Conservation (phyloP, 2,888 invertebrate genomes). For the Melanostoma mellinum region DNA sequence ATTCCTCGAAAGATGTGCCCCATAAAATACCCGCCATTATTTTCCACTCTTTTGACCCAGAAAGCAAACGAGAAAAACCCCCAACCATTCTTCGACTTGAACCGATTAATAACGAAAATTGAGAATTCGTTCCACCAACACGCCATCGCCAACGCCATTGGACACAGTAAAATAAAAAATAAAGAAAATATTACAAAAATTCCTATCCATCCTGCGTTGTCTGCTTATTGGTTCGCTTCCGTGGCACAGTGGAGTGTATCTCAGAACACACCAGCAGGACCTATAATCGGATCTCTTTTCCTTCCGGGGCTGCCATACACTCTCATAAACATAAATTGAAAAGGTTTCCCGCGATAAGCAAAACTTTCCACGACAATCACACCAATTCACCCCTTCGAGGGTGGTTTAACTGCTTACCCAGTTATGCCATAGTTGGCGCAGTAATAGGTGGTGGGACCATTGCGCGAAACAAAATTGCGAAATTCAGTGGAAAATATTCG, state of each 20-base stretch:
- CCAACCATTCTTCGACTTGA: conserved; percentile 27
- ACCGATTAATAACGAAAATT: conserved; percentile 66
- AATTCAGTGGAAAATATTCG: conserved; percentile 71
- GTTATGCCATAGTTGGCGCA: conserved; percentile 10
- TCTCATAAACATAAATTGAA: conserved; percentile 73
- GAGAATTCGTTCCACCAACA: conserved; percentile 53
- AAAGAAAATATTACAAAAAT: neutral
- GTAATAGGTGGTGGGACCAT: conserved; percentile 22
- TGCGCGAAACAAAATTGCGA: conserved; percentile 56
- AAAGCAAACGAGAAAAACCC: neutral
- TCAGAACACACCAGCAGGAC: conserved; percentile 51
- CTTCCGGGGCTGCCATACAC: conserved; percentile 60
- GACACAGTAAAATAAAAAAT: neutral
- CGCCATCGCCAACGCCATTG: conserved; percentile 17
- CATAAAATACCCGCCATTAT: conserved; percentile 26
- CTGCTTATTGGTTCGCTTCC: conserved; percentile 26
- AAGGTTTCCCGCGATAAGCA: conserved; percentile 66
- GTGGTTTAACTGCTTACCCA: conserved; percentile 36
- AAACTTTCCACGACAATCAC: conserved; percentile 68
- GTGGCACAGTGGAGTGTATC: conserved; percentile 22
- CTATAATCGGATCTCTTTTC: conserved; percentile 63
- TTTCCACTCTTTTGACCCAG: conserved; percentile 26
- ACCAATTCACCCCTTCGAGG: conserved; percentile 46
- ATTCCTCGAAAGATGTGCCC: conserved; percentile 1
- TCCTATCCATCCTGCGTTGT: conserved; percentile 27